A percentile compares a stretch with the other conserved stretches of the same genome.
Conservation (phyloP, 1,140 invertebrate genomes). For the Lethrus apterus region DNA sequence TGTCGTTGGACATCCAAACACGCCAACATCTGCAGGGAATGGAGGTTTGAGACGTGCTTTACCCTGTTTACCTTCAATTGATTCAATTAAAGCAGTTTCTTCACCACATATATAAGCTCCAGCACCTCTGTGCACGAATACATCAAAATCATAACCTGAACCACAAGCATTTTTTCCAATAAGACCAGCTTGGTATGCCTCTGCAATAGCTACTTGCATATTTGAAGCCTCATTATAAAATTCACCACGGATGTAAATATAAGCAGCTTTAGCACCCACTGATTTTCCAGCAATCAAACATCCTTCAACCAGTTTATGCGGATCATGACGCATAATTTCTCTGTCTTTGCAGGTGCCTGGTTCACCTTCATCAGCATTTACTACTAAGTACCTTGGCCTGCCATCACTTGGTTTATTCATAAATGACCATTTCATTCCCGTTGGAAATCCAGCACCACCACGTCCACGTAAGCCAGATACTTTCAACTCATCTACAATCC, state of each 20-base stretch:
- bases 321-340: constrained; percentile 70
- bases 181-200: constrained; percentile 58
- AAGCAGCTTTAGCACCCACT: constrained; percentile 65
- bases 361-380: constrained; percentile 75
- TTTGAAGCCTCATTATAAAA: constrained; percentile 75
- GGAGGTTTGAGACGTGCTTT: constrained; percentile 73
- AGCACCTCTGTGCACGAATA: constrained; percentile 69
- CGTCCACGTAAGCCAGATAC: constrained; percentile 64
- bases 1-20: constrained; percentile 81
- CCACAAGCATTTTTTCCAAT: constrained; percentile 71
- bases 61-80: constrained; percentile 60
- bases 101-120: constrained; percentile 80
- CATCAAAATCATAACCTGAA: constrained; percentile 68
- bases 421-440: constrained; percentile 74
- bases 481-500: constrained; percentile 77
- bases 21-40: constrained; percentile 69
- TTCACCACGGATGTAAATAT: constrained; percentile 74
- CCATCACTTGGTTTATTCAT: constrained; percentile 63
- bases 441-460: constrained; percentile 72
- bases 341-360: constrained; percentile 76
- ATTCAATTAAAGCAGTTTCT: constrained; percentile 74
- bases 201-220: constrained; percentile 64
- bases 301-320: constrained; percentile 70
- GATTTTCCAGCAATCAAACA: constrained; percentile 62
- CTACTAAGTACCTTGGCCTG: constrained; percentile 65